A percentile compares a stretch with the other conserved stretches of the same genome.
Evolutionary conservation across 2,797 vertebrate genomes (phyloP).

Genomic region (Dromococcyx pavoninus): DNA sequence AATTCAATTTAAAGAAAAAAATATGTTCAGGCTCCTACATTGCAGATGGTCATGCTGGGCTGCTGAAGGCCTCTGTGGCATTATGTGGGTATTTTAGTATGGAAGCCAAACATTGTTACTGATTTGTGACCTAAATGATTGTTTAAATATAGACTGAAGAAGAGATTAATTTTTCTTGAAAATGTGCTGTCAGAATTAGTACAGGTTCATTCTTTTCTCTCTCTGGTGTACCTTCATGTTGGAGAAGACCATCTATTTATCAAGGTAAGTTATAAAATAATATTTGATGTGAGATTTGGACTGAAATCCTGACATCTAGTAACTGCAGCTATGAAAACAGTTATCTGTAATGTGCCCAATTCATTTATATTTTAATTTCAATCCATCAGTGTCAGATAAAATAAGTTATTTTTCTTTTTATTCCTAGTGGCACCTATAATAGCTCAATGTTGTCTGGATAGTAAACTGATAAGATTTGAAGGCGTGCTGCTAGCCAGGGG

Average conservation of each 20-base stretch:
- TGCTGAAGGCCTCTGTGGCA: background rate
- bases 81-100: background rate
- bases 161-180: constrained; percentile 35
- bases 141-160: constrained; percentile 51
- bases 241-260: constrained; percentile 65
- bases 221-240: constrained; percentile 14
- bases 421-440: constrained; percentile 38
- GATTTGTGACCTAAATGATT: constrained; percentile 34
- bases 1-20: constrained; percentile 51
- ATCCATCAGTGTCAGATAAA: constrained; percentile 70
- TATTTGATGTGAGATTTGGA: constrained; percentile 48
- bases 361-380: constrained; percentile 72
- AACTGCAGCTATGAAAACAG: constrained; percentile 64
- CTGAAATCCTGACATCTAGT: constrained; percentile 42
- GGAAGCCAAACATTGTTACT: constrained; percentile 23
- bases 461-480: constrained; percentile 10
- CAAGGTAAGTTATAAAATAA: constrained; percentile 62
- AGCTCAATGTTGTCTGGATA: constrained; percentile 45
- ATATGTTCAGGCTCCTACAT: background rate
- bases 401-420: constrained; percentile 58
- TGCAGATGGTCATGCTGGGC: constrained; percentile 13
- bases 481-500: background rate
- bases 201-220: background rate
- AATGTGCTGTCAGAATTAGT: constrained; percentile 36
- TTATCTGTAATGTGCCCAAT: constrained; percentile 70